phyloP scores from a whole-genome alignment of 2,113 vertebrate species.

The Datnioides undecimradiatus region DNA sequence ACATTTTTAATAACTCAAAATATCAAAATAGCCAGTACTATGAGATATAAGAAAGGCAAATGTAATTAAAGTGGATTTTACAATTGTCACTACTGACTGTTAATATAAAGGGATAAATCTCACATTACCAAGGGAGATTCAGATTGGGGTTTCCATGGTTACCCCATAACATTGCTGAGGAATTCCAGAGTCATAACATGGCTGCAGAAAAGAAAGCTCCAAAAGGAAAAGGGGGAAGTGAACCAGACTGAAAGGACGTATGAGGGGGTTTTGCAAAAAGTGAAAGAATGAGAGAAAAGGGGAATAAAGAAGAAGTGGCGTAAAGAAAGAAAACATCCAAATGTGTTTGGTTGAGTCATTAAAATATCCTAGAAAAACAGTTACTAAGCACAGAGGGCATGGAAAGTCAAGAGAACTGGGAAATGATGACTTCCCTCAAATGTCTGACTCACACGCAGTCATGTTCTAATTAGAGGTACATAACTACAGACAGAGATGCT shows the following conservation, averaged over 20 bases:
- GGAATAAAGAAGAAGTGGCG: neutral
- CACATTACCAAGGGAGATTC: neutral
- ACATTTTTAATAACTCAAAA: neutral
- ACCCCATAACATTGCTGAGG: slow-evolving; percentile 55
- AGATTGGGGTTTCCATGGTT: slow-evolving; percentile 43
- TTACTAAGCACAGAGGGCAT: slow-evolving; percentile 55
- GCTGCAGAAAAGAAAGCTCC: slow-evolving; percentile 15
- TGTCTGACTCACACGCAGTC: slow-evolving; percentile 67
- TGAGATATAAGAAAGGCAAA: neutral
- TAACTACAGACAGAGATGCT: slow-evolving; percentile 67
- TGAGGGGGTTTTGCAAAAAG: neutral
- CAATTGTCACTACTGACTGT: neutral
- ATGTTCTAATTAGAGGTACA: slow-evolving; percentile 64
- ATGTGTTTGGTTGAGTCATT: slow-evolving; percentile 60
- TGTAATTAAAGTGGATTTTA: neutral
- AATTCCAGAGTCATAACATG: slow-evolving; percentile 53
- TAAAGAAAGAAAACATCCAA: slow-evolving; percentile 11
- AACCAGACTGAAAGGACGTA: slow-evolving; percentile 6
- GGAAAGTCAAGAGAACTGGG: slow-evolving; percentile 65
- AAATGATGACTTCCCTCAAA: slow-evolving; percentile 69
- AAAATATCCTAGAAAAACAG: slow-evolving; percentile 36
- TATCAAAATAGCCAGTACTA: neutral
- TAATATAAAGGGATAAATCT: neutral
- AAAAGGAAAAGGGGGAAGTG: neutral
- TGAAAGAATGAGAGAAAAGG: neutral